phyloP scores from a whole-genome alignment of 30 jellyfish, hydroid and myxozoan genomes.

The Turritopsis dohrnii region DNA sequence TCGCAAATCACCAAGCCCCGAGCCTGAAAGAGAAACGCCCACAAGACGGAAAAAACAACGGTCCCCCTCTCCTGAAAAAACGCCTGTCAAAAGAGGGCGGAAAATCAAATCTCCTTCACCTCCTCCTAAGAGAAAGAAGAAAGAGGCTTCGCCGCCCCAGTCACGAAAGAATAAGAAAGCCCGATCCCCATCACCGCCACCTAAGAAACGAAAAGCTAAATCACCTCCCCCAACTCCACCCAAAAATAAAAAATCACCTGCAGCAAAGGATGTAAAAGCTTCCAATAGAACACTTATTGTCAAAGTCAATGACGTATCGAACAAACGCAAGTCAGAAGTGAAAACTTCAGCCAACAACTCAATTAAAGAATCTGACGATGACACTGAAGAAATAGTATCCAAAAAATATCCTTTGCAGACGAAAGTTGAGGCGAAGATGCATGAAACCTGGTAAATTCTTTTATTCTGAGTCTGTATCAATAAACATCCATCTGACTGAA shows the following conservation, averaged over 20 bases:
- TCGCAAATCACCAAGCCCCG: slow-evolving; percentile 24
- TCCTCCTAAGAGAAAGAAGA: slow-evolving; percentile 18
- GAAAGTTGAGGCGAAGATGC: slow-evolving; percentile 77
- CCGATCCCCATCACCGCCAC: slow-evolving; percentile 45
- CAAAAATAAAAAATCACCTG: slow-evolving; percentile 21
- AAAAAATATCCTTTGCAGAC: slow-evolving; percentile 40
- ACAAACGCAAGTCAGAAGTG: neutral
- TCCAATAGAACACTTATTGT: neutral
- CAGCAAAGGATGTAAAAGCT: slow-evolving; percentile 8
- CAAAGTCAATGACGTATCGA: neutral
- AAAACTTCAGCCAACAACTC: slow-evolving; percentile 3
- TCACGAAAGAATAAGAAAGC: neutral
- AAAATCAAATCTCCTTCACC: slow-evolving; percentile 38
- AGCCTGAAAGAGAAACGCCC: neutral
- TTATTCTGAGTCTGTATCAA: no score
- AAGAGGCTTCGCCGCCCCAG: slow-evolving; percentile 17
- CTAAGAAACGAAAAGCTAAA: slow-evolving; percentile 10
- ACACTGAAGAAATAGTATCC: slow-evolving; percentile 7
- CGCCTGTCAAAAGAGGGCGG: slow-evolving; percentile 34
- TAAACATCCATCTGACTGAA: no score
- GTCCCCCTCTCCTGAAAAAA: slow-evolving; percentile 40
- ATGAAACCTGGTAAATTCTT: slow-evolving; percentile 56
- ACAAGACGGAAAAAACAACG: slow-evolving; percentile 19
- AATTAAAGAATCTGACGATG: neutral
- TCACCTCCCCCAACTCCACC: slow-evolving; percentile 25